Evolutionary conservation across 2,888 invertebrate species (phyloP), one percentile per base, ranked within the genome.

Genomic region (Drosophila dives): DNA sequence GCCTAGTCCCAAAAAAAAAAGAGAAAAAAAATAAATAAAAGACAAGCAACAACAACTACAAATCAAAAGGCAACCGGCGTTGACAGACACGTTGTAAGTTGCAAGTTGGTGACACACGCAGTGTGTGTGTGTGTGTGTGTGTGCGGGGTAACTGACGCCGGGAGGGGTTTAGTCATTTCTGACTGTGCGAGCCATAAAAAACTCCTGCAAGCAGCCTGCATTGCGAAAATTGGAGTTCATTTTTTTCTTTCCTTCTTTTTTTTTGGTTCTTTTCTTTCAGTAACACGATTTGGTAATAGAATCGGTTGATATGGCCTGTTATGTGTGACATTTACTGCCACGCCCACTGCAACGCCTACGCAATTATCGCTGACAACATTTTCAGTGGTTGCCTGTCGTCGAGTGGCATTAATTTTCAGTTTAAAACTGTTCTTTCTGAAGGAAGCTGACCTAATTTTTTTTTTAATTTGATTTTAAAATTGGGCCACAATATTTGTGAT

Each of bases 11-110:
- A 67, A 65, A 49, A 65, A 77, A 64, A 68, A 26, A 26, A 26
- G 2, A 26, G 4, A 3, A 26, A 26, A 26, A 2, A 26, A 3
- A 26, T 23, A 29, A 29, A 29, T 29, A 29, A 29, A 60, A 67
- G 54, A 67, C 40, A 65, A 42, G 10, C 51, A 56, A 53, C 38
- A 29, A 53, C 32, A 66, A 42, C 67, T 56, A 56, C 68, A 59
- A 55, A 64, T 55, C 45, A 75, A 72, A 69, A 72, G 72, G 66
- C 75, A 77, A 77, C 51, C 61, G 50, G 59, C 67, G 81, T 62
- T 83, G 81, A 83, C 83, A 83, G 71, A 48, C 69, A 50, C 45
- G 38, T 62, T 38, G 53, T 49, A 40, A 55, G 50, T 45, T 23
- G 32, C 42, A 26, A 68, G 53, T 54, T 75, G 65, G 38, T 58